These are phyloP conservation scores for Tenthredo amoena DNA, from an alignment of 2,888 invertebrate genomes.

Conservation along the genomic window DNA sequence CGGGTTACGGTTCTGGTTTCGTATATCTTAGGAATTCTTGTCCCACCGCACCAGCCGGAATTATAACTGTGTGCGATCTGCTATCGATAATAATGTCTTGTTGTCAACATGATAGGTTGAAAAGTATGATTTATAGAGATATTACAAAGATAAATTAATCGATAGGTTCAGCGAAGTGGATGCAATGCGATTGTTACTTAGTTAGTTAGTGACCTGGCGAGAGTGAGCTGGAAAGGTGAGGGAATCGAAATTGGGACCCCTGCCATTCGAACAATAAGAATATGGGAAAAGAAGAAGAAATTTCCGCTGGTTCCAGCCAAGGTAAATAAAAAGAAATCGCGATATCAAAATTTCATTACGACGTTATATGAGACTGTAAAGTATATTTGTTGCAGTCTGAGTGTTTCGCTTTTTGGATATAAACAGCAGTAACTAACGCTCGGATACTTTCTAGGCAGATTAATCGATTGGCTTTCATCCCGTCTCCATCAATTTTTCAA, in stretches of 20 bases:
- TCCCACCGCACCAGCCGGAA: not conserved
- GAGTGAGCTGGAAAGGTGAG: slow-evolving; percentile 32
- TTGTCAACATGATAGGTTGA: slow-evolving; percentile 38
- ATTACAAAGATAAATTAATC: slow-evolving; percentile 32
- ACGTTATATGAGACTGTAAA: not conserved
- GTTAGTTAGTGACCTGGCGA: slow-evolving; percentile 1
- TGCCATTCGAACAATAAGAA: not conserved
- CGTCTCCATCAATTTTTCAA: not conserved
- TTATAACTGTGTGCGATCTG: not conserved
- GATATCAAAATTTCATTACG: not conserved
- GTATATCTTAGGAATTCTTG: not conserved
- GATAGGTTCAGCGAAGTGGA: not conserved
- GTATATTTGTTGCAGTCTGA: not conserved
- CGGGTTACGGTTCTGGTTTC: not conserved
- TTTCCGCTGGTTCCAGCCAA: slow-evolving; percentile 12
- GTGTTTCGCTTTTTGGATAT: not conserved
- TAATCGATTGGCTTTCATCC: not conserved
- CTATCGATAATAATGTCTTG: slow-evolving; percentile 41
- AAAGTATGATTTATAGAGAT: slow-evolving; percentile 50
- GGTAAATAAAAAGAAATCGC: not conserved
- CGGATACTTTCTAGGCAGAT: not conserved
- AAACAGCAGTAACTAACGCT: not conserved
- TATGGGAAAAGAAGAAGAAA: slow-evolving; percentile 14
- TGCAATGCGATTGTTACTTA: not conserved
- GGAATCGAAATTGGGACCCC: not conserved